Base-by-base conservation (phyloP, 2,113 vertebrate genomes). In the Coturnix japonica region DNA sequence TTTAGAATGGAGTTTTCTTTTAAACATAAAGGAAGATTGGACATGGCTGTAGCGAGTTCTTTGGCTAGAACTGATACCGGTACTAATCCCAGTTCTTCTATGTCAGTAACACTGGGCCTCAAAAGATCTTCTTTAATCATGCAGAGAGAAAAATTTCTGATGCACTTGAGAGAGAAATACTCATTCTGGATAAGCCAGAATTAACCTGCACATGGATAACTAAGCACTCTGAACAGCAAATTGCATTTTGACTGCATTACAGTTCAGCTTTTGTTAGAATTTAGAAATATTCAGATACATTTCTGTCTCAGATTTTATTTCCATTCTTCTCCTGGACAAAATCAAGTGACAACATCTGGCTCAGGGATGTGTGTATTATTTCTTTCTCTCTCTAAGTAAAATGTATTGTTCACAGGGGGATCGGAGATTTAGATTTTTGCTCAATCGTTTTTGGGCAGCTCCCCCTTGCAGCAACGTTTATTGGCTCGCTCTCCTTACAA, bases 291-390 rank as follows among this genome's bases (percentile, higher is more conserved):
- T 93, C 49, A 0, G 54, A 90, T 91, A 37, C 47, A 80, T 35
- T 92, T 78, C 64, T 90, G n/a, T 43, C 82, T 91, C 61, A 44
- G 64, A 95, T 85, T 80, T 91, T 82, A 70, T 80, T 83, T 87
- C 61, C 61, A 77, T 85, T 91, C 67, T 93, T 89, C 61, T 86
- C 66, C 83, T 87, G 75, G 79, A 94, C 84, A 92, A 94, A 82
- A 91, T 87, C 81, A 91, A 96, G 89, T 65, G 69, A 92, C 81
- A 93, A 77, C 89, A 94, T 95, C 81, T 95, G 92, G 92, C 92
- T 91, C 67, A 30, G 81, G 13, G 60, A 49, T 46, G 25, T 60
- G 81, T 76, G 64, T 51, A 51, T 82, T 93, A 67, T 87, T 92
- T 80, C 95, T 90, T 93, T 81, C 61, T 77, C 37, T 77, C 70